Base-by-base conservation (phyloP, 2,888 invertebrate species). In the Nomada lathburiana region DNA sequence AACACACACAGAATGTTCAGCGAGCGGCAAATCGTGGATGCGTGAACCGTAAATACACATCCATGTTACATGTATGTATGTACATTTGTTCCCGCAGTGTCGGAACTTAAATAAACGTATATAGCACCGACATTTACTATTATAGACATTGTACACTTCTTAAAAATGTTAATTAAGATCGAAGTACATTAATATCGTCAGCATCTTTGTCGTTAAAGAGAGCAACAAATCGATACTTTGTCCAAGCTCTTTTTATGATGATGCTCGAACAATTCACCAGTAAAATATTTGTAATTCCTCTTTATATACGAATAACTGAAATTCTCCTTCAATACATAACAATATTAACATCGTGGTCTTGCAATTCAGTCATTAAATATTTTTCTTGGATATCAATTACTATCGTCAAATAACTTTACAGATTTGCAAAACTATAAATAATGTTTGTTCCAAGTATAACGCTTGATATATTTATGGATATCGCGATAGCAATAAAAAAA, bases 151-250 rank as follows among this genome's bases (percentile, higher is more conserved):
- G 82, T 13, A 29, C 50, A 68, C 9, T 26, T 36, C 36, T 55
- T 42, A 18, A 20, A 50, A 64, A 60, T 69, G 44, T 57, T 11
- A 26, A 57, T 9, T 29, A 16, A 65, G 69, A 63, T 47, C 20
- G 63, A 55, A 60, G 42, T 64, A 78, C 26, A 68, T 20, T 50
- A 69, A n/a, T 36, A 75, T 74, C 75, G 75, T 63, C 60, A 72
- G 65, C 62, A 63, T 80, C 7, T 67, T 85, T 86, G 84, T 89
- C 80, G 82, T 82, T 80, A 77, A 85, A 72, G 84, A 80, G 79
- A 80, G 67, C 84, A 88, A 80, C 84, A 88, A 80, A 89, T 89
- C 89, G 88, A 89, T 89, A 89, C 84, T 67, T 69, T 82, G 87
- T 83, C 72, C 84, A 80, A 80, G 86, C 83, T 86, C 86, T 88